A percentile compares a stretch with the other conserved stretches of the same genome.
phyloP scores from a whole-genome alignment of 2,113 vertebrate species.

The Holacanthus passer region DNA sequence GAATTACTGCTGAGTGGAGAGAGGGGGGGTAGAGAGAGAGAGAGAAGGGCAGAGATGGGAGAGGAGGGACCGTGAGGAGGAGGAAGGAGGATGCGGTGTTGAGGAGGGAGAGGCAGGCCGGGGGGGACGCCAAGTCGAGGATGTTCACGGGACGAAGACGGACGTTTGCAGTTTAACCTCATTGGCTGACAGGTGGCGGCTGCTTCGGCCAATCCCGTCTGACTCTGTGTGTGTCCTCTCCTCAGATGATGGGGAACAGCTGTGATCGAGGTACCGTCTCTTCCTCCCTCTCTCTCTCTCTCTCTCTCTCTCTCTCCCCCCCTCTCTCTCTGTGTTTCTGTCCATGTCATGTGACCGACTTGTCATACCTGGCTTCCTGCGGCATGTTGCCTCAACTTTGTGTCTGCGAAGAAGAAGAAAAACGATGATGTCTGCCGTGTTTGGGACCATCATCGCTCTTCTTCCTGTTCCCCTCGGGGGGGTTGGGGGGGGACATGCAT shows the following conservation, averaged over 20 bases:
- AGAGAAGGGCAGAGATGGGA: slow-evolving; percentile 59
- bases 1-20: slow-evolving; percentile 71
- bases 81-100: slow-evolving; percentile 53
- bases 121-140: slow-evolving; percentile 26
- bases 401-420: background rate
- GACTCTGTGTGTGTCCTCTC: slow-evolving; percentile 71
- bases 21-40: slow-evolving; percentile 29
- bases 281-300: slow-evolving; percentile 15
- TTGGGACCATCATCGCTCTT: slow-evolving; percentile 1
- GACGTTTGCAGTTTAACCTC: slow-evolving; percentile 63
- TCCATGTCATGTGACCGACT: slow-evolving; percentile 62
- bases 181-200: slow-evolving; percentile 75
- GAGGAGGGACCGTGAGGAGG: slow-evolving; percentile 10
- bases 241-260: slow-evolving; percentile 95
- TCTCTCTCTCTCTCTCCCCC: slow-evolving; percentile 22
- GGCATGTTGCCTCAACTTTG: slow-evolving; percentile 63
- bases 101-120: slow-evolving; percentile 30
- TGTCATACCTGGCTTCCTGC: slow-evolving; percentile 48
- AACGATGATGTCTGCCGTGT: background rate
- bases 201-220: slow-evolving; percentile 72
- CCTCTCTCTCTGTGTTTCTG: slow-evolving; percentile 25
- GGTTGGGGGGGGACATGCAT: slow-evolving; percentile 14
- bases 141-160: slow-evolving; percentile 58
- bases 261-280: slow-evolving; percentile 94
- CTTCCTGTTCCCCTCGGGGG: background rate